Percentiles rank a stretch among this genome's conserved stretches.
Conservation (phyloP, 2,113 vertebrate genomes). For the Lophotis ruficrista region DNA sequence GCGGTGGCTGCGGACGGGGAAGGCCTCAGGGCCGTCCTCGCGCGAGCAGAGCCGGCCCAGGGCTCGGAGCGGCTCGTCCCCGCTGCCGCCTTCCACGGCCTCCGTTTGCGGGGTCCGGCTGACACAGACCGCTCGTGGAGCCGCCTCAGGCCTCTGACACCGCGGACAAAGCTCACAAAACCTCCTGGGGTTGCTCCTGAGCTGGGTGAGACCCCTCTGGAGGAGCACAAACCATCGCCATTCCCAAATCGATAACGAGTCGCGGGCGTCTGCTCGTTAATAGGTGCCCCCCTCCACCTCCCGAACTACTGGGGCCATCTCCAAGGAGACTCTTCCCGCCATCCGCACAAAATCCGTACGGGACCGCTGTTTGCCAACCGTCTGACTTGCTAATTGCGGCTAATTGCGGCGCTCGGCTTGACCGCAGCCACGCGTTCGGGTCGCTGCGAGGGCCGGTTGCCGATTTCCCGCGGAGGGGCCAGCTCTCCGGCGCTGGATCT, state of each 20-base stretch:
- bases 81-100: rapidly evolving
- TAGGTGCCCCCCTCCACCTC: no score
- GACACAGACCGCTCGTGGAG: rapidly evolving
- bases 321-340: not conserved
- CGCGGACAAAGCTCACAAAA: not conserved
- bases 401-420: not conserved
- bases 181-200: rapidly evolving
- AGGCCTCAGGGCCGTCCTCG: no score
- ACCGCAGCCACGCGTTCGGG: not conserved
- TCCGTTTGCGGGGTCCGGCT: no score
- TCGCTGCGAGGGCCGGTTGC: not conserved
- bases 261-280: not conserved
- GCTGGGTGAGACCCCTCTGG: not conserved
- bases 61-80: rapidly evolving
- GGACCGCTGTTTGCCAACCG: not conserved
- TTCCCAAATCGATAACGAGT: not conserved
- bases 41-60: not conserved
- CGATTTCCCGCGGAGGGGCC: rapidly evolving
- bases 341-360: not conserved
- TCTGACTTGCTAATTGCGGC: not conserved
- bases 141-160: rapidly evolving
- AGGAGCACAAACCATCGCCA: no score
- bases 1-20: no score
- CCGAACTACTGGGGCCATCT: rapidly evolving
- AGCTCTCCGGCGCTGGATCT: not conserved